Evolutionary conservation across 2,888 invertebrate species (phyloP), one percentile per base, ranked within the genome.

Genomic region (Tigriopus californicus): DNA sequence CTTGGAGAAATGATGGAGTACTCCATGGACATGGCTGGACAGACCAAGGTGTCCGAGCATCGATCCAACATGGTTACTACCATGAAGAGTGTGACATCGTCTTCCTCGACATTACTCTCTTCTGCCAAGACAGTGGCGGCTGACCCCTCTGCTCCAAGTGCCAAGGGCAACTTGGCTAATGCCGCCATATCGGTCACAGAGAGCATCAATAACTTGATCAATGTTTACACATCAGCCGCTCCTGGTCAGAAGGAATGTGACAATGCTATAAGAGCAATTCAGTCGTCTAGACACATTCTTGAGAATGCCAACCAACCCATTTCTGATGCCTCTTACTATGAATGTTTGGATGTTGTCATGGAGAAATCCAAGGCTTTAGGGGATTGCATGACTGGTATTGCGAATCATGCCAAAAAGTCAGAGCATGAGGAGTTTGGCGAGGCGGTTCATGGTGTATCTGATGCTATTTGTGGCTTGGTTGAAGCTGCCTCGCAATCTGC

Each of bases 161-260:
- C 88, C 0, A 87, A 85, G 73, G 92, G 91, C 71, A 82, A 89
- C 65, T 74, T 92, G 41, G 82, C 86, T 3, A 82, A 83, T 10
- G 91, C 90, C 41, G 91, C 89, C 0, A 77, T 90, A 60, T 83
- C 84, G 10, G 90, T 92, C 51, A 92, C 89, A 0, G 92, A 92
- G 65, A 86, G 84, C 70, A 89, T 95, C 64, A 95, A 94, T 70
- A 79, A 84, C 65, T 74, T 95, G 62, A 85, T 94, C 65, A 83
- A 86, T 70, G 82, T 85, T 5, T 86, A 84, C 69, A 89, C 89
- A 1, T 83, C 83, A 41, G 87, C 89, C 0, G 88, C 90, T 0
- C 94, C 95, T 0, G 92, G 95, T 0, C 92, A 94, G 74, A 89
- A 87, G 70, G 95, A 97, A 69, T 97, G 97, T 72, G 91, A 90